These are phyloP conservation scores for Nicator chloris DNA, from an alignment of 2,113 vertebrate species.

Conservation along the genomic window DNA sequence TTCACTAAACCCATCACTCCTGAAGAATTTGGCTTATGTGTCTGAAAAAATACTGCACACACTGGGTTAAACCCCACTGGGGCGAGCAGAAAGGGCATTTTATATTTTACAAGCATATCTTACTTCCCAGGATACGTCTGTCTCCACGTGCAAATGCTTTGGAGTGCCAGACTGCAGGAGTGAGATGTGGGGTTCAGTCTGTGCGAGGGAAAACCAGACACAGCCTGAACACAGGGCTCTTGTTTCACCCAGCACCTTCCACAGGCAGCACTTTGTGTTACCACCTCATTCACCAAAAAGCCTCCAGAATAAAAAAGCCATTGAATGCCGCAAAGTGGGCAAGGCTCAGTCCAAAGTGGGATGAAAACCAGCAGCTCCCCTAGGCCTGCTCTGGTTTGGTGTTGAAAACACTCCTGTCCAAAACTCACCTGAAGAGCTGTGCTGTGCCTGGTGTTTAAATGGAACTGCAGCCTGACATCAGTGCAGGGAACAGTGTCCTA, in stretches of 20 bases:
- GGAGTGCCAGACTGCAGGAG: background rate
- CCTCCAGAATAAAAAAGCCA: background rate
- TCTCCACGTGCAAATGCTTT: rapidly evolving
- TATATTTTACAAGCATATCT: background rate
- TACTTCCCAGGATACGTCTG: background rate
- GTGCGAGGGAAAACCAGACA: background rate
- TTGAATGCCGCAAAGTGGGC: background rate
- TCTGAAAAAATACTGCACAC: background rate
- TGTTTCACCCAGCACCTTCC: background rate
- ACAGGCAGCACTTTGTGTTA: background rate
- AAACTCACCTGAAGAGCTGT: background rate
- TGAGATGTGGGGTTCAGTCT: background rate
- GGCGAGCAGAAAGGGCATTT: rapidly evolving
- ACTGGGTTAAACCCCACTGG: background rate
- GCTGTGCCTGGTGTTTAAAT: background rate
- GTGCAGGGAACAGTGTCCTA: background rate
- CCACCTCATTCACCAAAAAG: background rate
- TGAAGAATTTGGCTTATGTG: background rate
- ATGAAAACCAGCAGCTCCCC: background rate
- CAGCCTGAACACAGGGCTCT: background rate
- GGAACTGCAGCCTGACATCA: background rate
- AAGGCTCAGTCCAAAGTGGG: background rate
- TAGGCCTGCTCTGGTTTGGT: background rate
- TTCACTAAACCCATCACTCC: background rate
- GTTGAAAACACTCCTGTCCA: rapidly evolving